Evolutionary conservation across 2,113 vertebrate species (phyloP), one percentile per base, ranked within the genome.

Genomic region (Melanocharis versteri): DNA sequence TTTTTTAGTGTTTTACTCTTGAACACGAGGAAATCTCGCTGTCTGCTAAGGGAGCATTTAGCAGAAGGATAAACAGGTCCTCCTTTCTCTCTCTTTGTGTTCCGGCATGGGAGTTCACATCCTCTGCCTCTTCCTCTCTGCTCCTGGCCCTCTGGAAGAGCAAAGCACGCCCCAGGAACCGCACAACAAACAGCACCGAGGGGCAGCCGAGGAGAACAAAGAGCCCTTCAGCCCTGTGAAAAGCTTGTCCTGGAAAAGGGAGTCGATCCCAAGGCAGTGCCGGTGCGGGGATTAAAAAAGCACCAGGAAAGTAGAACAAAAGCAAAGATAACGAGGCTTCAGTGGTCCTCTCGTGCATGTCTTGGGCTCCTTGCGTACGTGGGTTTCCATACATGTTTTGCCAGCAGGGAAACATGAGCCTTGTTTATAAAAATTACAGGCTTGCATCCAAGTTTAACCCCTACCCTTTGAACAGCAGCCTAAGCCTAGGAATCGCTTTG

Each of bases 391-490:
- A 78, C 91, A 27, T 50, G 90, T 87, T 89, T 90, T 87, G 95
- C 90, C 93, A 97, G 88, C 80, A 96, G 81, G 95, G 86, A 89
- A 94, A 95, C 70, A 72, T 68, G 84, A 96, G 66, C 80, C 86
- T 70, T 96, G 89, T 96, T 98, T 97, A 96, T 81, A 95, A 96
- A 97, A 98, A 97, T 97, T 85, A 96, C 71, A 95, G 90, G 73
- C 93, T 97, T 94, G 87, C 93, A 95, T 94, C 80, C 0, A 14
- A 95, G 76, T 91, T 92, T 81, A 96, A 97, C 83, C 95, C 94
- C 81, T 79, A 42, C 57, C 65, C 93, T 94, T 79, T 82, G 72
- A 96, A 87, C 82, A 90, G 75, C 90, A 85, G 90, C 92, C 96
- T 93, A 56, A 93, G 64, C 83, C 42, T 16, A 61, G 64, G 78